Percentiles rank a stretch among this genome's conserved stretches.
Conservation (phyloP, 2,888 invertebrate genomes). For the Mesorhabditis spiculigera region DNA sequence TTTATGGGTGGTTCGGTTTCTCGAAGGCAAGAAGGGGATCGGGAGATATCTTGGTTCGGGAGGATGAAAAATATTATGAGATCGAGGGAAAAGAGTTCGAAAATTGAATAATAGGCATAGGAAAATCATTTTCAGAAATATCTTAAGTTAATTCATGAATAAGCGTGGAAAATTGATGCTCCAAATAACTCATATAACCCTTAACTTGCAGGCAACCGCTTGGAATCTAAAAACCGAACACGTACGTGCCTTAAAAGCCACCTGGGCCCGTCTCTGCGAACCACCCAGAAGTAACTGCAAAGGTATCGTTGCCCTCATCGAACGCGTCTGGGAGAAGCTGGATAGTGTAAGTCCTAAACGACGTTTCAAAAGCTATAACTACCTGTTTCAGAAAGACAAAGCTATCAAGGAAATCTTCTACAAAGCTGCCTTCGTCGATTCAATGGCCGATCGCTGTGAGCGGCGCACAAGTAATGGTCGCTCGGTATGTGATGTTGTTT, state of each 20-base stretch:
- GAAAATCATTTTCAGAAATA: neutral
- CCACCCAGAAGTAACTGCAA: conserved; percentile 50
- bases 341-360: conserved; percentile 34
- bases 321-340: conserved; percentile 52
- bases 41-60: neutral
- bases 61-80: neutral
- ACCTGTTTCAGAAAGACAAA: conserved; percentile 47
- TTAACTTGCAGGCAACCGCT: conserved; percentile 34
- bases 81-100: neutral
- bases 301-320: conserved; percentile 52
- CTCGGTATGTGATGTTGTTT: too few relatives aligned
- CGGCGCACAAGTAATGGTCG: conserved; percentile 9
- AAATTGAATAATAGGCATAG: neutral
- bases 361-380: neutral
- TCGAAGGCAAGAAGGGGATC: too few relatives aligned
- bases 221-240: conserved; percentile 48
- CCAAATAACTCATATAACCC: neutral
- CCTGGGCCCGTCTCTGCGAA: conserved; percentile 53
- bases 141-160: neutral
- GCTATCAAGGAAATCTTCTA: conserved; percentile 51
- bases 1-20: too few relatives aligned
- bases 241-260: conserved; percentile 46
- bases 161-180: neutral
- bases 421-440: conserved; percentile 52
- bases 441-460: conserved; percentile 48